Percentiles rank a stretch among this genome's conserved stretches.
These are phyloP conservation scores for Drosophila acutilabella DNA, from an alignment of 2,888 invertebrate species.

Conservation along the genomic window DNA sequence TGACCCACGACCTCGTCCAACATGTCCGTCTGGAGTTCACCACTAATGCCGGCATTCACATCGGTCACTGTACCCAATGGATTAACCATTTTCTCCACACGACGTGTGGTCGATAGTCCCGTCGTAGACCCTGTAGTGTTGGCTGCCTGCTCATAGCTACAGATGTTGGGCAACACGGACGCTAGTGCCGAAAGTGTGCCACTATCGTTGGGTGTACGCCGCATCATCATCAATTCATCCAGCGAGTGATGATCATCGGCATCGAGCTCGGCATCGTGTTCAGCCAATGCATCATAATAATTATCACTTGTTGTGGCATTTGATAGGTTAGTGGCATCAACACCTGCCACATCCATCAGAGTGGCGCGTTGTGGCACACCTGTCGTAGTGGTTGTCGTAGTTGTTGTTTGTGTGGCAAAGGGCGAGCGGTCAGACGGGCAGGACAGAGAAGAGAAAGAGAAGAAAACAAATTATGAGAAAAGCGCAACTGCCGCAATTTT, in stretches of 20 bases:
- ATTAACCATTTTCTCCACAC: slow-evolving; percentile 88
- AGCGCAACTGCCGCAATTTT: slow-evolving; percentile 79
- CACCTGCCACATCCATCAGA: slow-evolving; percentile 6
- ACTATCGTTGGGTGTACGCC: slow-evolving; percentile 6
- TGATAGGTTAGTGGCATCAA: slow-evolving; percentile 10
- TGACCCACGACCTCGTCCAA: slow-evolving; percentile 82
- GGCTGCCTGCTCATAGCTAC: slow-evolving; percentile 64
- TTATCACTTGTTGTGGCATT: slow-evolving; percentile 61
- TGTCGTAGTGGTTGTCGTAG: slow-evolving; percentile 27
- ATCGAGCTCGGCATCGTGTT: slow-evolving; percentile 67
- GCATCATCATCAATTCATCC: slow-evolving; percentile 3
- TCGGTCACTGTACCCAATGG: slow-evolving; percentile 90
- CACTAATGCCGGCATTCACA: slow-evolving; percentile 82
- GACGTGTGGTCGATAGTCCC: neutral
- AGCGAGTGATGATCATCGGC: slow-evolving; percentile 41
- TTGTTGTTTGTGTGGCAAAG: slow-evolving; percentile 38
- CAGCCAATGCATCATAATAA: slow-evolving; percentile 81
- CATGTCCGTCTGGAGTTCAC: slow-evolving; percentile 80
- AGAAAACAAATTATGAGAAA: slow-evolving; percentile 81
- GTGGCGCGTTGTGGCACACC: slow-evolving; percentile 13
- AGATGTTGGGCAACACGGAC: slow-evolving; percentile 76
- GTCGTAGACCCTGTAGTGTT: slow-evolving; percentile 26
- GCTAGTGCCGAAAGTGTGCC: slow-evolving; percentile 65
- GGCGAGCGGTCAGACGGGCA: slow-evolving; percentile 32
- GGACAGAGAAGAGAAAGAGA: slow-evolving; percentile 77